Evolutionary conservation across 37 sponge, comb jelly and placozoan species (phyloP).

Genomic region (Aphrocallistes beatrix): DNA sequence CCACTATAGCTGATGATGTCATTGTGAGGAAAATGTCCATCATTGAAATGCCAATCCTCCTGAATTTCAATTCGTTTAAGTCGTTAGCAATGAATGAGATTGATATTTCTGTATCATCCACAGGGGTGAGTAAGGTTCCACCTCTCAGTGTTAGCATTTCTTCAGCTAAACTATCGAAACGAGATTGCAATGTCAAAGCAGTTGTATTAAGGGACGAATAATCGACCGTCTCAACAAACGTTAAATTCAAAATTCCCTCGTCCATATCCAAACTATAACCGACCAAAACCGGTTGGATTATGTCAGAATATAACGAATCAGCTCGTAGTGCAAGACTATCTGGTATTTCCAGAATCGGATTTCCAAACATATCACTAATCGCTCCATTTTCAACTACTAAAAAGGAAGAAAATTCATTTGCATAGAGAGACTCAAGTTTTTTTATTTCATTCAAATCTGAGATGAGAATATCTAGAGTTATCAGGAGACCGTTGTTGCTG

Average conservation of each 20-base stretch:
- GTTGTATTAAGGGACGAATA: conserved; percentile 39
- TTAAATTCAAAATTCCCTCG: conserved; percentile 38
- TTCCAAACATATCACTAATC: conserved; percentile 57
- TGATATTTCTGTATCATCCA: conserved; percentile 25
- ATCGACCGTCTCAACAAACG: conserved; percentile 75
- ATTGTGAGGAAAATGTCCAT: conserved; percentile 40
- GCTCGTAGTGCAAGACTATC: conserved; percentile 25
- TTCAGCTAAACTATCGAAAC: conserved; percentile 19
- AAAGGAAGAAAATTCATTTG: conserved; percentile 27
- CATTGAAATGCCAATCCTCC: conserved; percentile 34
- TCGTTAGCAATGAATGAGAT: conserved; percentile 32
- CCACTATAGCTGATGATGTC: conserved; percentile 26
- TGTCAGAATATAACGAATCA: conserved; percentile 37
- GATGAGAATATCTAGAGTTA: conserved; percentile 30
- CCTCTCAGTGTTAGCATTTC: conserved; percentile 34
- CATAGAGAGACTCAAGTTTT: conserved; percentile 41
- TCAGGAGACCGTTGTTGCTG: conserved; percentile 42
- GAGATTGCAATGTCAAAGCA: conserved; percentile 39
- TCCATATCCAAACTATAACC: conserved; percentile 68
- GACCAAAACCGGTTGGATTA: conserved; percentile 38
- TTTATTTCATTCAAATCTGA: conserved; percentile 72
- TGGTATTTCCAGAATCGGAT: conserved; percentile 22
- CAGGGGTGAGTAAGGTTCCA: conserved; percentile 26
- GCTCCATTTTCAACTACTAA: conserved; percentile 36
- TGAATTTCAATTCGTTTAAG: conserved; percentile 70